Conservation (phyloP, 37 sponge, comb jelly and placozoan genomes). For the Spongilla lacustris region DNA sequence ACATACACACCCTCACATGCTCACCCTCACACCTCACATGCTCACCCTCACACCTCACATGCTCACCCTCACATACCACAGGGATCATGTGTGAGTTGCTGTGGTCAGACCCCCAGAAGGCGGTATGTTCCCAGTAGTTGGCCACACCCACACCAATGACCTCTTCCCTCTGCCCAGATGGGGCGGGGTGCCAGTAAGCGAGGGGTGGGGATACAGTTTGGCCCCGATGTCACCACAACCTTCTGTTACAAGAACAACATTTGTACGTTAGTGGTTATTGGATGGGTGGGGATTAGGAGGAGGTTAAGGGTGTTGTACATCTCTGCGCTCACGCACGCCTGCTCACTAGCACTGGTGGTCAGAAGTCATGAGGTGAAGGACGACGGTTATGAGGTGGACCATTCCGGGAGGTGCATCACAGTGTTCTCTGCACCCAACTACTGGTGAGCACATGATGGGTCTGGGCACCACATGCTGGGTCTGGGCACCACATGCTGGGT, state of each 20-base stretch:
- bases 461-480: no score
- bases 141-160: not conserved
- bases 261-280: no score
- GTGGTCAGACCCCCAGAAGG: slow-evolving; percentile 95
- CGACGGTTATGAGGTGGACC: slow-evolving; percentile 96
- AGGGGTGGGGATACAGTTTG: slow-evolving; percentile 97
- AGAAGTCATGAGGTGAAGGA: slow-evolving; percentile 97
- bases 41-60: not conserved
- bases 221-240: slow-evolving; percentile 88
- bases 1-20: not conserved
- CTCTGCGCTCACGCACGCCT: no score
- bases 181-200: slow-evolving; percentile 92
- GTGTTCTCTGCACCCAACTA: slow-evolving; percentile 99
- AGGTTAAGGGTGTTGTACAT: no score
- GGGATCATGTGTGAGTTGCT: slow-evolving; percentile 97
- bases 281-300: no score
- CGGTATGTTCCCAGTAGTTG: slow-evolving; percentile 35
- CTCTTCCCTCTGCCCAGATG: slow-evolving; percentile 5
- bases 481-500: no score
- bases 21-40: not conserved
- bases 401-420: slow-evolving; percentile 93
- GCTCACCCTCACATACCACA: not conserved
- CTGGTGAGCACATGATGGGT: no score
- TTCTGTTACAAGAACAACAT: slow-evolving; percentile 82
- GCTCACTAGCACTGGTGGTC: slow-evolving; percentile 75